These are phyloP conservation scores for Amphiprion clarkii DNA, from an alignment of 2,797 vertebrate genomes.

Conservation along the genomic window DNA sequence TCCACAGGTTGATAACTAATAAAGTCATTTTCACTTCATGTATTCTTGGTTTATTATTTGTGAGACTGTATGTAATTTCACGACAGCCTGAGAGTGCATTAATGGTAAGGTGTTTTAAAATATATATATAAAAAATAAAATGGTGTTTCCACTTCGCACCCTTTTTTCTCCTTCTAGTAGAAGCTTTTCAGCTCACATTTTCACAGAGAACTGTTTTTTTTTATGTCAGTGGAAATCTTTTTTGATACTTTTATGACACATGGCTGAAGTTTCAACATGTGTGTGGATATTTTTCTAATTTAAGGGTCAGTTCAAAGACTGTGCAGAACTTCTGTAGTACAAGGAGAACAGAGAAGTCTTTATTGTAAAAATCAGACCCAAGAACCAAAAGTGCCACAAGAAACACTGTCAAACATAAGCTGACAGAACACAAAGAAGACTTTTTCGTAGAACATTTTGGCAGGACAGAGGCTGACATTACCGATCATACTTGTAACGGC, in stretches of 20 bases:
- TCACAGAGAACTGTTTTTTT: too few relatives aligned
- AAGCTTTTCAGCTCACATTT: neutral
- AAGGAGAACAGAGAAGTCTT: slow-evolving; percentile 26
- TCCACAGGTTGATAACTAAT: slow-evolving; percentile 78
- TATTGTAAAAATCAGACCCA: slow-evolving; percentile 47
- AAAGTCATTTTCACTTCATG: slow-evolving; percentile 80
- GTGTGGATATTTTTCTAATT: too few relatives aligned
- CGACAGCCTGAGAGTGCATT: neutral
- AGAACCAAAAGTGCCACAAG: slow-evolving; percentile 8
- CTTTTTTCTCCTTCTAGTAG: neutral
- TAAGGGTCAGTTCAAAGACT: too few relatives aligned
- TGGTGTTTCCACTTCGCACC: slow-evolving; percentile 7
- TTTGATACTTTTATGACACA: too few relatives aligned
- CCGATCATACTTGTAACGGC: slow-evolving; percentile 36
- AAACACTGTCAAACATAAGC: slow-evolving; percentile 32
- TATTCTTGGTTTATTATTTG: slow-evolving; percentile 39
- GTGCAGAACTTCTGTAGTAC: neutral
- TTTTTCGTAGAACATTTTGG: slow-evolving; percentile 44
- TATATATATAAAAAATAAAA: slow-evolving; percentile 1
- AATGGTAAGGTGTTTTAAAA: neutral
- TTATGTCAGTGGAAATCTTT: too few relatives aligned
- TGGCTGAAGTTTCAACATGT: too few relatives aligned
- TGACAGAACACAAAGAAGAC: slow-evolving; percentile 37
- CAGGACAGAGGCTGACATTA: slow-evolving; percentile 43
- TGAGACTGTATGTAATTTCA: slow-evolving; percentile 13